phyloP scores from a whole-genome alignment of 1,140 invertebrate genomes.

The Thalassaphorura encarpata region DNA sequence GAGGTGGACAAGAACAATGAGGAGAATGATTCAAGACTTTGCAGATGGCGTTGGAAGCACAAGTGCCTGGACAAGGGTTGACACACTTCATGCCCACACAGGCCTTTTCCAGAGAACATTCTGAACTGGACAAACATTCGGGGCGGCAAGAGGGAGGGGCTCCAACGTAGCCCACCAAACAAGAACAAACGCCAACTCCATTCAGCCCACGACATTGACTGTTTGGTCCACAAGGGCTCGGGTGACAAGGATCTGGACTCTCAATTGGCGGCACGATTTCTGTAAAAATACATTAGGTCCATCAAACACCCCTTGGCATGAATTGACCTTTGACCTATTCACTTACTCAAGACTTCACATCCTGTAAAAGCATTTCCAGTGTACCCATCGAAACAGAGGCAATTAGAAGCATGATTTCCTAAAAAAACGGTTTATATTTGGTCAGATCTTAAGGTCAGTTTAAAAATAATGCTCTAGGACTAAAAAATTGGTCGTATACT shows the following conservation, averaged over 20 bases:
- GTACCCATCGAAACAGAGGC: no score
- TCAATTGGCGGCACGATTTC: conserved; percentile 11
- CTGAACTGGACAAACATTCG: conserved; percentile 57
- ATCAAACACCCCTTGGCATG: no score
- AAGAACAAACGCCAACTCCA: conserved; percentile 50
- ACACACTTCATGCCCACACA: conserved; percentile 50
- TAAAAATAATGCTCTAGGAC: no score
- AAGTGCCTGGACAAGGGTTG: conserved; percentile 57
- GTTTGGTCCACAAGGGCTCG: conserved; percentile 65
- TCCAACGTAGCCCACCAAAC: conserved; percentile 50
- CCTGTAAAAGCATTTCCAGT: conserved; percentile 57
- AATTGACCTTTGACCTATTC: conserved; percentile 21
- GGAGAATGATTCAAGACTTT: conserved; percentile 35
- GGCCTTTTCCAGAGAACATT: conserved; percentile 48
- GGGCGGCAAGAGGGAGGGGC: conserved; percentile 54
- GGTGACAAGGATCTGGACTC: conserved; percentile 44
- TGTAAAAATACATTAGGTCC: no score
- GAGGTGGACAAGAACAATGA: conserved; percentile 32
- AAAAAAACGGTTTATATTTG: no score
- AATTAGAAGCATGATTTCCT: no score
- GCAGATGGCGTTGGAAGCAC: conserved; percentile 48
- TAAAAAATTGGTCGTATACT: conserved; percentile 74
- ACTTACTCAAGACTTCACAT: conserved; percentile 39
- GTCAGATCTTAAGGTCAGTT: no score
- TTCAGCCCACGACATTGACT: conserved; percentile 53